Evolutionary conservation across 2,888 invertebrate genomes (phyloP).

Genomic region (Mesoligia furuncula): DNA sequence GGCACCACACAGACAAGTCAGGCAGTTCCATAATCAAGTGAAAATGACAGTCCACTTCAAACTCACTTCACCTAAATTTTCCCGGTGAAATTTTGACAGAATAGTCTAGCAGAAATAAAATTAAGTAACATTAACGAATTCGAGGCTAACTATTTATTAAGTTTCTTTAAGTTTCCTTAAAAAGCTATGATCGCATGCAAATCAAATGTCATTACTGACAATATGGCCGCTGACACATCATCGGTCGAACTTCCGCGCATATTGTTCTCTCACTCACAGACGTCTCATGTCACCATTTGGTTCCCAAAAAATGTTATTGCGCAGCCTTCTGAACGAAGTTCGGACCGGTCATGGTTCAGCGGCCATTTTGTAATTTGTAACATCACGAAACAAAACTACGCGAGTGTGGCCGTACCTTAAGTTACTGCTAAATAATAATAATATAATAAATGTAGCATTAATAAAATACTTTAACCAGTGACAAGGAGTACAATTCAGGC

Average conservation of each 20-base stretch:
- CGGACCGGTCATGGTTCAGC: background rate
- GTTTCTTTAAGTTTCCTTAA: background rate
- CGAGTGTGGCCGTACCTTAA: conserved; percentile 28
- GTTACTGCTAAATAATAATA: conserved; percentile 1
- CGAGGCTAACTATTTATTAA: background rate
- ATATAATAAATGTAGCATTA: conserved; percentile 16
- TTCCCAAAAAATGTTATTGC: background rate
- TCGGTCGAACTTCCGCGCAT: background rate
- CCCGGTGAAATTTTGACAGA: background rate
- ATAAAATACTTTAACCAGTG: conserved; percentile 6
- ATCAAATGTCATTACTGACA: background rate
- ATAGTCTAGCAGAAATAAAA: background rate
- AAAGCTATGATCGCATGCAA: background rate
- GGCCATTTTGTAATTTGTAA: background rate
- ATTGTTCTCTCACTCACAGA: background rate
- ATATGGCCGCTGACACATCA: background rate
- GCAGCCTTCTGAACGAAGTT: background rate
- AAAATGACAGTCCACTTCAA: background rate
- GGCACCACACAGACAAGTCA: too few species aligned
- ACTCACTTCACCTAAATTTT: background rate
- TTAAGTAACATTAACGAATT: background rate
- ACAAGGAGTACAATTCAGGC: conserved; percentile 20
- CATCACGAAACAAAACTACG: background rate
- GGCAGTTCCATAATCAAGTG: too few species aligned
- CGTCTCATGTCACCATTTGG: background rate